These are phyloP conservation scores for Drosophila sturtevanti DNA, from an alignment of 1,140 invertebrate genomes.

Conservation along the genomic window DNA sequence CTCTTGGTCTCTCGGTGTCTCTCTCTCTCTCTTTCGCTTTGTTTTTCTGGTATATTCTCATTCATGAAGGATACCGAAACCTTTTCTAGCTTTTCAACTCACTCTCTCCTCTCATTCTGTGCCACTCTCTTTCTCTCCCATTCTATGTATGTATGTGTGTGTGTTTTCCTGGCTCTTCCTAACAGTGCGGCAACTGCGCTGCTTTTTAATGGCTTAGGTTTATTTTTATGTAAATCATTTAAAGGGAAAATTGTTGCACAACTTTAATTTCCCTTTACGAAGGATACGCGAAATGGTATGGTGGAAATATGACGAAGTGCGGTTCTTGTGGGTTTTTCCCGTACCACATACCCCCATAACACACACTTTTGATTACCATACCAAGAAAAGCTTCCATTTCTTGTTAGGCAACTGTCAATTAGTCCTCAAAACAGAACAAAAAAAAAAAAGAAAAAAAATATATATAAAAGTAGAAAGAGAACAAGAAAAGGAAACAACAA, in stretches of 20 bases:
- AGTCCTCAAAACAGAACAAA: slow-evolving; percentile 40
- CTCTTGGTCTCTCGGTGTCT: slow-evolving; percentile 1
- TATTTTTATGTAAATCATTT: slow-evolving; percentile 64
- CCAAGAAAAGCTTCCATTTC: slow-evolving; percentile 8
- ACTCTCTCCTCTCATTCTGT: background rate
- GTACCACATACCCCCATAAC: background rate
- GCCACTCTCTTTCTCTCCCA: background rate
- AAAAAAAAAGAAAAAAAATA: slow-evolving; percentile 20
- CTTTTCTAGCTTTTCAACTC: background rate
- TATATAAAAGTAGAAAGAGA: background rate
- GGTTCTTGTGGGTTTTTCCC: slow-evolving; percentile 46
- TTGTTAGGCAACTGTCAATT: slow-evolving; percentile 63
- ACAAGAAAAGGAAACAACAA: slow-evolving; percentile 23
- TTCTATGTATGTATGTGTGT: background rate
- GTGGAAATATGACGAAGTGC: slow-evolving; percentile 14
- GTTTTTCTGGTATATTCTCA: background rate
- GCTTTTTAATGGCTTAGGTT: slow-evolving; percentile 1
- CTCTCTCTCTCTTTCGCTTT: background rate
- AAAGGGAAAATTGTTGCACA: slow-evolving; percentile 73
- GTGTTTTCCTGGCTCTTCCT: too few relatives aligned
- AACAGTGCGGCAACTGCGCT: background rate
- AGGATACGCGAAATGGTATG: background rate
- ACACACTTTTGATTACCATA: slow-evolving; percentile 3
- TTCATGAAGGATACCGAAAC: background rate
- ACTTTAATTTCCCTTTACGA: slow-evolving; percentile 43